Conservation (phyloP, 2,113 vertebrate species). For the Dunckerocampus dactyliophorus region DNA sequence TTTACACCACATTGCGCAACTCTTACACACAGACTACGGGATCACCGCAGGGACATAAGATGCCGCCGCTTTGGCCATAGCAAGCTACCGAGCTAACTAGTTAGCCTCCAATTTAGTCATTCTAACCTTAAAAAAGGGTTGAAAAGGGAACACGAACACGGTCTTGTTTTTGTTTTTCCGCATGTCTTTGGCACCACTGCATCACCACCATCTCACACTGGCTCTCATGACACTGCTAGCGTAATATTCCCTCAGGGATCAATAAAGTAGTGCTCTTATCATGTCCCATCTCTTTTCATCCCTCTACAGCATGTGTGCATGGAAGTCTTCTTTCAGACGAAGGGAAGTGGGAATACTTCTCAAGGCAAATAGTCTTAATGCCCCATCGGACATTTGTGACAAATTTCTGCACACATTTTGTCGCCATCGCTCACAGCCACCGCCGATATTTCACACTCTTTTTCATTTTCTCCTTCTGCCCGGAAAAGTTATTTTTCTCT, state of each 20-base stretch:
- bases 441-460: neutral
- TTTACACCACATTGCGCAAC: no score
- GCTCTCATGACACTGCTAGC: conserved; percentile 53
- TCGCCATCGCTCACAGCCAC: neutral
- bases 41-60: no score
- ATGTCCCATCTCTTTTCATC: conserved; percentile 59
- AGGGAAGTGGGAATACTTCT: conserved; percentile 44
- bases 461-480: neutral
- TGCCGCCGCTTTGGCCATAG: no score
- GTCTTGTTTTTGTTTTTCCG: conserved; percentile 27
- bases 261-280: conserved; percentile 52
- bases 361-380: conserved; percentile 19
- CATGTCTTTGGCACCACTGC: conserved; percentile 37
- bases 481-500: neutral
- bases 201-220: conserved; percentile 49
- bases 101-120: no score
- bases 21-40: no score
- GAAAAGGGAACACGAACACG: no score
- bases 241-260: conserved; percentile 62
- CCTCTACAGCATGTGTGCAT: conserved; percentile 30
- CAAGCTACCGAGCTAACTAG: no score
- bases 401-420: conserved; percentile 10
- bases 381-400: conserved; percentile 4
- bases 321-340: conserved; percentile 46
- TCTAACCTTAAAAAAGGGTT: no score